Evolutionary conservation across 2,113 vertebrate species (phyloP), one percentile per base, ranked within the genome.

Genomic region (Micromys minutus): DNA sequence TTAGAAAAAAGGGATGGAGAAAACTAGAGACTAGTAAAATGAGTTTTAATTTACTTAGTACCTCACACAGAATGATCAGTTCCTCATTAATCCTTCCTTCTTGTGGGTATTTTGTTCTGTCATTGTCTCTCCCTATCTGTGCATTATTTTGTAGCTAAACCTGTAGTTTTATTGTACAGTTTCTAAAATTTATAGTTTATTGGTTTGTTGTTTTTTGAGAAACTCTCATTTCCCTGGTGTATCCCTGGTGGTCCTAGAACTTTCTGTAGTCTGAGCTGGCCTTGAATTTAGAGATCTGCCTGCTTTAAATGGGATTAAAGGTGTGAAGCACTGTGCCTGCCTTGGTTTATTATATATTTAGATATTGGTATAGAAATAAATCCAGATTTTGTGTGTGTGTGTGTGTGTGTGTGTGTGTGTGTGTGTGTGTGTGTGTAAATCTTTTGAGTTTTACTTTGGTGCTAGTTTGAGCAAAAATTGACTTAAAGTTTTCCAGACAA

Each of bases 301-400:
- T 42, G n/a, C 24, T 57, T 61, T 26, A 52, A 52, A 9, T 61
- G 6, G 24, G 24, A 83, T 29, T 61, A 61, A 42, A 61, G 55
- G n/a, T 3, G 0, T 83, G n/a, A 7, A 17, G 7, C 36, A 61
- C 7, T 59, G n/a, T 61, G 24, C 12, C 79, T 81, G 55, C 55
- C 55, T 90, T 96, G 5, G 19, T 87, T 75, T 96, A 55, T 57
- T 87, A 19, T 87, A 88, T 87, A 94, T 94, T 94, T 67, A 91
- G 57, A 76, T 96, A 12, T 55, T 61, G 84, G 55, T 80, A 67
- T 85, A 52, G 72, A 93, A 87, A 86, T 91, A 85, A 97, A 85
- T 72, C 1, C 6, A 59, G 17, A 69, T 69, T 95, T n/a, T n/a
- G 71, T 31, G 39, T 74, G 22, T 86, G 50, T 75, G 72, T 42